Conservation (phyloP, 2,888 invertebrate species). For the Capitulum mitella region DNA sequence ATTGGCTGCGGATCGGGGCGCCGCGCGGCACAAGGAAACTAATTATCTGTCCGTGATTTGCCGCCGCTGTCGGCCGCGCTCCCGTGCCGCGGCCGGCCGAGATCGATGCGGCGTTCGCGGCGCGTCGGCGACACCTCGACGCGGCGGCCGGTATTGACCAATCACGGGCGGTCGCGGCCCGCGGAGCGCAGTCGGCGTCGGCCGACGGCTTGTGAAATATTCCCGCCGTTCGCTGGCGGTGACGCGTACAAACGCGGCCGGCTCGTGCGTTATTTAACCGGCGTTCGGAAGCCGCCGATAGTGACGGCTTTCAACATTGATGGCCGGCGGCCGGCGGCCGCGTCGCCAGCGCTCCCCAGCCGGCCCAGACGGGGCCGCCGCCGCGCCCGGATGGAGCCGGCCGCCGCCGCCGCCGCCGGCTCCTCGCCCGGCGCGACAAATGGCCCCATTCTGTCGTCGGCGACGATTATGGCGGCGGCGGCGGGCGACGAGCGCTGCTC, state of each 20-base stretch:
- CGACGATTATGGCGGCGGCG: neutral
- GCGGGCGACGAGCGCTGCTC: neutral
- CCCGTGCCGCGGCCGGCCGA: neutral
- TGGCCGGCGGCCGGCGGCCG: neutral
- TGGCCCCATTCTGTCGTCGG: neutral
- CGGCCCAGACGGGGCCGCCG: neutral
- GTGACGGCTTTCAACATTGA: neutral
- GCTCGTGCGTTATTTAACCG: neutral
- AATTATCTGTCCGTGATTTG: slow-evolving; percentile 15
- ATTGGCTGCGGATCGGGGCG: neutral
- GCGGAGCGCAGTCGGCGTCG: neutral
- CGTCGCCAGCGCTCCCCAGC: neutral
- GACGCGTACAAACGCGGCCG: too few species aligned
- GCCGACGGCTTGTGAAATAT: neutral
- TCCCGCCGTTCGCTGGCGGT: neutral
- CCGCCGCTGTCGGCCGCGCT: neutral
- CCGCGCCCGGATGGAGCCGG: neutral
- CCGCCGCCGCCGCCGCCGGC: neutral
- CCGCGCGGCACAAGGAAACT: neutral
- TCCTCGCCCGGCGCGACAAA: neutral
- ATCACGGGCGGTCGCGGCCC: neutral
- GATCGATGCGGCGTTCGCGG: neutral
- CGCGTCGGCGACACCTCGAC: neutral
- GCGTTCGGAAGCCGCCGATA: neutral
- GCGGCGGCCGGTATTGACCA: neutral